Base-by-base conservation (phyloP, 2,888 invertebrate species). In the Noctua comes region DNA sequence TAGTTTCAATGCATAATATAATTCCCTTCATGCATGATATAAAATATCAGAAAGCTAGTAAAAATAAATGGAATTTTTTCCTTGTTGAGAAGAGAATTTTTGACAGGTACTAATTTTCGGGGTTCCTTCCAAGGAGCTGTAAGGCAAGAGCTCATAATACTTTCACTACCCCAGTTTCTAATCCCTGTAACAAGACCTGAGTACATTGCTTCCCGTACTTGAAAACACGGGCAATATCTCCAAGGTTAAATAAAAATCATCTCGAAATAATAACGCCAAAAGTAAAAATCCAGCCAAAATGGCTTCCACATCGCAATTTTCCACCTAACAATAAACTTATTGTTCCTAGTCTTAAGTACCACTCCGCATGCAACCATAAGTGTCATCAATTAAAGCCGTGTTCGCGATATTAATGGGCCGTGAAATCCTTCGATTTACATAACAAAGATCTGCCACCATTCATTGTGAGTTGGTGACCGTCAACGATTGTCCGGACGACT, bases 361-460 rank as follows among this genome's bases (percentile, higher is more conserved):
- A 82, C 31, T 77, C 68, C 27, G 24, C 76, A 80, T 82, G 75
- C 80, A 83, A 80, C 68, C 70, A 68, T 79, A 82, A 85, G 84
- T 85, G 81, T 82, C 84, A 81, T 85, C 88, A 87, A 93, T 94
- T 92, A 93, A 85, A 93, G 93, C 91, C 91, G 89, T 86, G 90
- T 88, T 89, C 79, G 89, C 89, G 72, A 80, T 86, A 85, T 91
- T 91, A 94, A 94, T 93, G 93, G 90, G 78, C 91, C 92, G 88
- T 92, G 90, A 93, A 93, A 94, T 94, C 91, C 90, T 88, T 88
- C 71, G 84, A 94, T 94, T 93, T 93, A 91, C 93, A 94, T 93
- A 91, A 94, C 93, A 94, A 95, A 90, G 90, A 54, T 66, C 66
- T 79, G 57, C 72, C 80, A 84, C 76, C 68, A 81, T 73, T 84